A percentile compares a stretch with the other conserved stretches of the same genome.
These are phyloP conservation scores for Malthinus flaveolus DNA, from an alignment of 2,888 invertebrate species.

Conservation along the genomic window DNA sequence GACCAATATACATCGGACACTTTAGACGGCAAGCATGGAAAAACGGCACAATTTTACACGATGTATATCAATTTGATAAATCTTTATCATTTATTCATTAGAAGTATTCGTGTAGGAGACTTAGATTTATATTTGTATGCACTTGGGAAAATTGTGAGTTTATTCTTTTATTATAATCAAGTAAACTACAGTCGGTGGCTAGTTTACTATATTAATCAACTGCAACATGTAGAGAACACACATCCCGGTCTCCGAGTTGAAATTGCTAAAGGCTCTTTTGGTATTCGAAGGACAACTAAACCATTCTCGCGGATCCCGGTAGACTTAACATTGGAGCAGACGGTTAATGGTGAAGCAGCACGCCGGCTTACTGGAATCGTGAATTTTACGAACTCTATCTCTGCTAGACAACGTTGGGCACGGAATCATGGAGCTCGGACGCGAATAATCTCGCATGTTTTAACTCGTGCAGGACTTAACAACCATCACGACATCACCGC, in stretches of 20 bases:
- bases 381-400: slow-evolving; percentile 39
- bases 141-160: slow-evolving; percentile 13
- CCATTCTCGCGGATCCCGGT: slow-evolving; percentile 43
- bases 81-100: no score
- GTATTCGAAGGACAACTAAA: slow-evolving; percentile 43
- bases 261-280: slow-evolving; percentile 40
- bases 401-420: slow-evolving; percentile 38
- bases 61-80: no score
- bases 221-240: slow-evolving; percentile 40
- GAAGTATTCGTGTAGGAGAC: no score
- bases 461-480: slow-evolving; percentile 32
- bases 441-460: slow-evolving; percentile 34
- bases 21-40: no score
- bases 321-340: slow-evolving; percentile 45
- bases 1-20: no score
- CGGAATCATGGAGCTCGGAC: slow-evolving; percentile 33
- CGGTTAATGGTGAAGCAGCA: slow-evolving; percentile 44
- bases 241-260: slow-evolving; percentile 39
- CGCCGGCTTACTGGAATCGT: slow-evolving; percentile 34
- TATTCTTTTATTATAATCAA: slow-evolving; percentile 42
- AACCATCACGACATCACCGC: slow-evolving; percentile 37
- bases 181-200: slow-evolving; percentile 43
- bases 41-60: no score
- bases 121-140: no score
- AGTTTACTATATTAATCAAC: slow-evolving; percentile 40